These are phyloP conservation scores for Bacillus rossius DNA, from an alignment of 1,140 invertebrate genomes.

Conservation along the genomic window DNA sequence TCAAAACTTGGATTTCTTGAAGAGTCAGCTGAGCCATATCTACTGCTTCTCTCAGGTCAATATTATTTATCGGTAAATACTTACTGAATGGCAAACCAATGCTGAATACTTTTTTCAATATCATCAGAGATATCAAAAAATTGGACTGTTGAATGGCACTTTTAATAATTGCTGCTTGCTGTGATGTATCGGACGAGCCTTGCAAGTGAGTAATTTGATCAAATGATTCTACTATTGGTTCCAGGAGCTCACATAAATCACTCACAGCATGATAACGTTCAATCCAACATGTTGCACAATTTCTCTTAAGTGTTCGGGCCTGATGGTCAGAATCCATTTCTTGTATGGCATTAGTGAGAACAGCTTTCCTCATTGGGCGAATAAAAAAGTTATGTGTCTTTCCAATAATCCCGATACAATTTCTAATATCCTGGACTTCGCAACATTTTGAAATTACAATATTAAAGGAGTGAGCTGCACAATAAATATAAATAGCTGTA, in stretches of 20 bases:
- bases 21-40: background rate
- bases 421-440: conserved; percentile 5
- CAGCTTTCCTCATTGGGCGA: background rate
- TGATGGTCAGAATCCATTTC: background rate
- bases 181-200: background rate
- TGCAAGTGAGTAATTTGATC: background rate
- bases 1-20: background rate
- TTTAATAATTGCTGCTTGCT: background rate
- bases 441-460: conserved; percentile 17
- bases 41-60: background rate
- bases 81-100: conserved; percentile 1
- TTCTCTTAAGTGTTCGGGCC: background rate
- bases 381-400: conserved; percentile 16
- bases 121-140: background rate
- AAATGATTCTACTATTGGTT: too few species aligned
- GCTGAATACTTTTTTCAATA: background rate
- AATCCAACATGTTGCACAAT: background rate
- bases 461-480: conserved; percentile 34
- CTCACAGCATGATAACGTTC: background rate
- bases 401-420: conserved; percentile 18
- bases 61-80: too few species aligned
- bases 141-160: background rate
- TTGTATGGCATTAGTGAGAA: background rate
- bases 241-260: too few species aligned
- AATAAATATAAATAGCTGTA: conserved; percentile 28